Base-by-base conservation (phyloP, 1,140 invertebrate genomes). In the Antheraea mylitta region DNA sequence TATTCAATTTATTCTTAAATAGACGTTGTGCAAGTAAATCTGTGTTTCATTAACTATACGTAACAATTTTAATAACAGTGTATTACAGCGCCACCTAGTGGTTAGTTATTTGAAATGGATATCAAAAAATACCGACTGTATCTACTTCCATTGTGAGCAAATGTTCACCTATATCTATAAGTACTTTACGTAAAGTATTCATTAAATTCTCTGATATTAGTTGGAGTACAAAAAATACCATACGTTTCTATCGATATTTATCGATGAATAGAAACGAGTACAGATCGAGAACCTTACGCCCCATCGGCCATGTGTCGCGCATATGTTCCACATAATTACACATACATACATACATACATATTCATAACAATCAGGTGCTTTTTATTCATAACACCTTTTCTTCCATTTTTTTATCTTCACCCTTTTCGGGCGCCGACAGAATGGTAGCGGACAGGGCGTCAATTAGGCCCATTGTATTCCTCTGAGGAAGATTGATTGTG, bases 301-400 rank as follows among this genome's bases (percentile, higher is more conserved):
- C 80, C 82, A 85, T 83, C 69, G 84, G 68, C 80, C 87, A 89
- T 89, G 85, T 87, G 87, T 80, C 73, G 80, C 72, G 70, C 86
- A 87, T 76, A 89, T 89, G 84, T 73, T 82, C n/a, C 72, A 58
- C 42, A 78, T 84, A 83, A 82, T 82, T 68, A 82, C 45, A 53
- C 45, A 53, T n/a, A 42, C 38, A 42, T 81, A 42, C 38, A 42
- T 81, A 82, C 74, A 77, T 82, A 83, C 74, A 80, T 82, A 81
- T 85, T 82, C 78, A 81, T 84, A 84, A 80, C 74, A 85, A 81
- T 80, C 81, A 72, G 74, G 75, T 77, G 81, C 81, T 82, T 82
- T 77, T 79, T 76, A 78, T 73, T 75, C 75, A 79, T 76, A 80
- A 76, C 77, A 80, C 76, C 81, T 80, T 86, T 87, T 84, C 80